Evolutionary conservation across 2,888 invertebrate species (phyloP), one percentile per base, ranked within the genome.

Genomic region (Tanytarsus gracilentus): DNA sequence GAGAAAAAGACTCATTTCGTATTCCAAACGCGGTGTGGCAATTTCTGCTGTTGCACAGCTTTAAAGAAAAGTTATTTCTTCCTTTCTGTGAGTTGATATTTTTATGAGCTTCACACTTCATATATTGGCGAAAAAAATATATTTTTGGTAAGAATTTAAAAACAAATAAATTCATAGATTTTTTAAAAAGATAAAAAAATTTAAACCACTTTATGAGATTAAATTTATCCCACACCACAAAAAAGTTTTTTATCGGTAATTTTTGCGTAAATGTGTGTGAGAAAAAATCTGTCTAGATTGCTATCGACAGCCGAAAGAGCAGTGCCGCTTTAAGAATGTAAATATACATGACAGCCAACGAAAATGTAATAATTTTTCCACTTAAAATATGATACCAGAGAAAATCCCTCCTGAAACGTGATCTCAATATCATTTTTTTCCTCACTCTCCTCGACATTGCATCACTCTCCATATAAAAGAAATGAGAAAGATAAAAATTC

Each of bases 281-380:
- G 11, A 21, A 44, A 44, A 33, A 33, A 33, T 33, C n/a, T n/a
- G 9, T 33, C n/a, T 11, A 33, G 11, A 23, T 9, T 44, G 9
- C 18, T 21, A 5, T 44, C 21, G 44, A 18, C 23, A 44, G 18
- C 36, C 16, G n/a, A 14, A 36, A 36, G 9, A 36, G 36, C 23
- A 44, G 4, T 2, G 44, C 44, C 3, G 29, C 55, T 55, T 55
- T 55, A 55, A 55, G 55, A 55, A 55, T 55, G 55, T 55, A 55
- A 55, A 55, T 40, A 25, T 39, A 4, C 55, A 55, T 40, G 55
- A 40, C 55, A 55, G 27, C 39, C 55, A 55, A 55, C 55, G 55
- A 55, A 55, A 55, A 55, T 55, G 55, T 55, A 55, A 55, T 55
- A 55, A 55, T 55, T 55, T 55, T 55, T 55, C 55, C 55, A 55